A percentile compares a stretch with the other conserved stretches of the same genome.
Conservation (phyloP, 2,113 vertebrate genomes). For the Cichladusa arquata region DNA sequence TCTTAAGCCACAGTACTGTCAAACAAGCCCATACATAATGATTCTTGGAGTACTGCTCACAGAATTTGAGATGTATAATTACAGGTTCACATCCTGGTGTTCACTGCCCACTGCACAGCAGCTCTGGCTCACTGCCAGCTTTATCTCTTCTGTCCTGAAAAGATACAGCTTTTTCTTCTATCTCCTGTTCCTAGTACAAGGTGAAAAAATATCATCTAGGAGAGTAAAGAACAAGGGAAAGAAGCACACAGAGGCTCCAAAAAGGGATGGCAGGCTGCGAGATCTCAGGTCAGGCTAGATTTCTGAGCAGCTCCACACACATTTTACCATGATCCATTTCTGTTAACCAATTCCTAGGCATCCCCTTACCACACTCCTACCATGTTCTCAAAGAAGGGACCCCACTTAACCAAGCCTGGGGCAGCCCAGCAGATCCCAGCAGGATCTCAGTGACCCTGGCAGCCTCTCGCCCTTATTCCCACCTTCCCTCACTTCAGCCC, state of each 20-base stretch:
- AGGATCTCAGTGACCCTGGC: neutral
- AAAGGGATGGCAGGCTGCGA: neutral
- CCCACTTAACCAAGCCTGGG: neutral
- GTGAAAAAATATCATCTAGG: neutral
- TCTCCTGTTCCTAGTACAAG: neutral
- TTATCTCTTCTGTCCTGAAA: neutral
- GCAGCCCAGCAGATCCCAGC: neutral
- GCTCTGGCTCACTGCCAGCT: conserved; percentile 3
- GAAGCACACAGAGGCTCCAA: neutral
- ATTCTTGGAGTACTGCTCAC: conserved; percentile 8
- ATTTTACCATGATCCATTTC: neutral
- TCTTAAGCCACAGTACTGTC: conserved; percentile 24
- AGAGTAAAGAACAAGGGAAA: neutral
- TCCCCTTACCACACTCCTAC: neutral
- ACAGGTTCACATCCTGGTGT: conserved; percentile 1
- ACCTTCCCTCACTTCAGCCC: neutral
- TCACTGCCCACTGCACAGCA: neutral
- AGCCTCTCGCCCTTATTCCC: neutral
- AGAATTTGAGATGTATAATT: conserved; percentile 26
- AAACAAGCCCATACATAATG: conserved; percentile 1
- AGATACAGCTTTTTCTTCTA: neutral
- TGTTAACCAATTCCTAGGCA: neutral
- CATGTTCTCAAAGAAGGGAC: neutral
- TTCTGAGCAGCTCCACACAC: neutral
- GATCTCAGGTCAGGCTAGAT: neutral